phyloP scores from a whole-genome alignment of 2,113 vertebrate genomes.

The Tragelaphus scriptus region DNA sequence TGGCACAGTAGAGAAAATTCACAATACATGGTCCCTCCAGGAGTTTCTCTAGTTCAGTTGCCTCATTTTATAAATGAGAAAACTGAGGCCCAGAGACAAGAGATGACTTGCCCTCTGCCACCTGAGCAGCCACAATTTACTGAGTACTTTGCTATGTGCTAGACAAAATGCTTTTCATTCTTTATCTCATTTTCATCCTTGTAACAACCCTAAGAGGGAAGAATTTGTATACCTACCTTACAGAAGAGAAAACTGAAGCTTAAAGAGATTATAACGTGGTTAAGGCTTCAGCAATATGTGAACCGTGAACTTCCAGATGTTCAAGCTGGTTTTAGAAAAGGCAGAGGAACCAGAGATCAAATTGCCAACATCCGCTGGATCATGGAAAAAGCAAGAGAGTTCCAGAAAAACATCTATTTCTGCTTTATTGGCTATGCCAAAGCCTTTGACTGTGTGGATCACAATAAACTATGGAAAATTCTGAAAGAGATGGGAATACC shows the following conservation, averaged over 20 bases:
- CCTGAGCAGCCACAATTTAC: not conserved
- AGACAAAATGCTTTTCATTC: not conserved
- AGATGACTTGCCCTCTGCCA: not conserved
- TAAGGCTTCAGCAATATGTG: not conserved
- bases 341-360: too few relatives aligned
- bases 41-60: not conserved
- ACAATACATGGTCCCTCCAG: not conserved
- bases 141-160: not conserved
- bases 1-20: not conserved
- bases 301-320: too few relatives aligned
- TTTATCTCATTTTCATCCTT: not conserved
- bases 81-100: not conserved
- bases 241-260: not conserved
- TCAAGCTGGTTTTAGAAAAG: too few relatives aligned
- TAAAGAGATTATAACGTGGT: not conserved
- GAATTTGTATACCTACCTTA: not conserved
- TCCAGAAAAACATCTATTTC: too few relatives aligned
- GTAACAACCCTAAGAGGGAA: not conserved
- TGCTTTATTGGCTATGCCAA: too few relatives aligned
- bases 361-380: too few relatives aligned
- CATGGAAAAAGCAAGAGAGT: too few relatives aligned
- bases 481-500: too few relatives aligned
- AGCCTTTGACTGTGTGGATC: too few relatives aligned
- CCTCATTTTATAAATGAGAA: constrained; percentile 16
- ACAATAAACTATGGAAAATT: too few relatives aligned